phyloP scores from a whole-genome alignment of 1,140 invertebrate species.

The Habropoda laboriosa region DNA sequence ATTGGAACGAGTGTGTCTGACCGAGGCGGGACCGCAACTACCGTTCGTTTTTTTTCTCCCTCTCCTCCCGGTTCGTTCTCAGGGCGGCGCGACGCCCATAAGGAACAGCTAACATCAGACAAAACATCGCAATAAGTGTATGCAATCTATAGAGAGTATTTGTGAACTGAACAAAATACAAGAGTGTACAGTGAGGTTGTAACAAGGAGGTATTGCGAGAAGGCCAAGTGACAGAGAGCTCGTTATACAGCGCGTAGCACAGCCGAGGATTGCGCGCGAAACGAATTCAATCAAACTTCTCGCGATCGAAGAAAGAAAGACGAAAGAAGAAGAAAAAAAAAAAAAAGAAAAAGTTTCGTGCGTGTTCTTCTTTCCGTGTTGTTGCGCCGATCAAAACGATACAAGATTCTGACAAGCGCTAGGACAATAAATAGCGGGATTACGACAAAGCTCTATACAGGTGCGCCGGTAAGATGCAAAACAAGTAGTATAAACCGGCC shows the following conservation, averaged over 20 bases:
- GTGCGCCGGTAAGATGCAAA: conserved; percentile 50
- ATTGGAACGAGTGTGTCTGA: conserved; percentile 77
- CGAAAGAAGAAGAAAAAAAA: too few relatives aligned
- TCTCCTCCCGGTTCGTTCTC: too few relatives aligned
- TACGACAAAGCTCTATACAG: conserved; percentile 51
- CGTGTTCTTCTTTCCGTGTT: neutral
- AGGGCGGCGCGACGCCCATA: conserved; percentile 5
- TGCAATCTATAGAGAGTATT: conserved; percentile 31
- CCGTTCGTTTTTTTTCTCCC: conserved; percentile 27
- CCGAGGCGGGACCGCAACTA: conserved; percentile 50
- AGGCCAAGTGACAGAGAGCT: conserved; percentile 62
- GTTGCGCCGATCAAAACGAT: too few relatives aligned
- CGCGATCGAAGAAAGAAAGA: neutral
- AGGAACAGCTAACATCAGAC: conserved; percentile 3
- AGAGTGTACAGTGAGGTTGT: conserved; percentile 26
- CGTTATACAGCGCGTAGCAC: conserved; percentile 59
- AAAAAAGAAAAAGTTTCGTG: conserved; percentile 12
- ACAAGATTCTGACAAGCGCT: conserved; percentile 40
- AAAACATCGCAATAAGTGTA: conserved; percentile 25
- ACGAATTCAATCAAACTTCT: too few relatives aligned
- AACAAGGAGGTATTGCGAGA: conserved; percentile 52
- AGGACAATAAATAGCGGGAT: conserved; percentile 51
- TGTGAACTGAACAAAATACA: conserved; percentile 7
- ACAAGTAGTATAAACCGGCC: conserved; percentile 2
- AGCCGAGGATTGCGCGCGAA: conserved; percentile 51